Conservation (phyloP, 2,888 invertebrate species). For the Parthenolecanium corni region DNA sequence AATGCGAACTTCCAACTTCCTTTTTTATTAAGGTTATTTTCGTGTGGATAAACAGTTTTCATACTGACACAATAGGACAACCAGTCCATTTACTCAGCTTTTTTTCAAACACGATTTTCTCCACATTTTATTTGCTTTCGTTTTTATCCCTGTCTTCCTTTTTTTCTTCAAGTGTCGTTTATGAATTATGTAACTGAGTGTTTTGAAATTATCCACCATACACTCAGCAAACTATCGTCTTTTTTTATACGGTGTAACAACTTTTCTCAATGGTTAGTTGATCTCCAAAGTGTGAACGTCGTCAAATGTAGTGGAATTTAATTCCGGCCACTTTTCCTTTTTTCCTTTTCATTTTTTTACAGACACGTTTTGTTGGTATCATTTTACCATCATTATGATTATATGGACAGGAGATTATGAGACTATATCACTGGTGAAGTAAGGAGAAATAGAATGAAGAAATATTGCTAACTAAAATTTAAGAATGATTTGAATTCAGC, state of each 20-base stretch:
- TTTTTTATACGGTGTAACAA: not conserved
- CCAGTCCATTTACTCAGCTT: slow-evolving; percentile 24
- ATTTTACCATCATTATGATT: too few relatives aligned
- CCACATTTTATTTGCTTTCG: not conserved
- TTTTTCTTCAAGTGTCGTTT: slow-evolving; percentile 2
- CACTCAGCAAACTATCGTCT: too few relatives aligned
- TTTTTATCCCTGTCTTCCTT: too few relatives aligned
- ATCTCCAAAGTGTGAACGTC: not conserved
- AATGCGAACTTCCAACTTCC: slow-evolving; percentile 28
- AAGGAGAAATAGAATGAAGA: too few relatives aligned
- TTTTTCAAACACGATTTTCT: slow-evolving; percentile 8
- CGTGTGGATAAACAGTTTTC: slow-evolving; percentile 28
- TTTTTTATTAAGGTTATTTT: slow-evolving; percentile 27
- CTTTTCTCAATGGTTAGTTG: slow-evolving; percentile 23
- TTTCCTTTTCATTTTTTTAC: too few relatives aligned
- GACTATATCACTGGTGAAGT: too few relatives aligned
- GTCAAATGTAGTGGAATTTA: slow-evolving; percentile 23
- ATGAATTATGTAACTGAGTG: slow-evolving; percentile 27
- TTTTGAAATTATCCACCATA: slow-evolving; percentile 9
- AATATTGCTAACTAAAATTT: too few relatives aligned
- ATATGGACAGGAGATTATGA: too few relatives aligned
- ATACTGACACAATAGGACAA: slow-evolving; percentile 27
- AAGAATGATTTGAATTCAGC: too few relatives aligned
- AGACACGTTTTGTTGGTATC: too few relatives aligned
- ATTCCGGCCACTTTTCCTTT: not conserved